Evolutionary conservation across 1,140 invertebrate species (phyloP), one percentile per base, ranked within the genome.

Genomic region (Eubasilissa regina): DNA sequence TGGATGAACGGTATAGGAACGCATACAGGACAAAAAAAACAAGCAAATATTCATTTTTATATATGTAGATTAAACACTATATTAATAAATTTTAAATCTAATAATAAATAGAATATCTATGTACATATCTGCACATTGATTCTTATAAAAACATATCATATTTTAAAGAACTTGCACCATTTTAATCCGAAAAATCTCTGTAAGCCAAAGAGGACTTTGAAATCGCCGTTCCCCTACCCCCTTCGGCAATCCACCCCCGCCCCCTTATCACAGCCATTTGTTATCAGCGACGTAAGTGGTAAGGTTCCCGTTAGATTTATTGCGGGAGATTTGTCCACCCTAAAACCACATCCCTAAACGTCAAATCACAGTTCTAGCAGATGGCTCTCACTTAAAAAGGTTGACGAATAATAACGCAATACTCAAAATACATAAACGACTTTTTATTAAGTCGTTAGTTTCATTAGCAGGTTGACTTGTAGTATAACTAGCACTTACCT

Each of bases 281-380:
- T 81, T 81, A 81, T 81, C 80, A 72, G 80, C 55, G 80, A 75
- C 80, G 72, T 75, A 81, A 81, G 80, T 81, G 76, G 80, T 81
- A 81, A 81, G 80, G 80, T 81, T 81, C 80, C 51, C 60, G 66
- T 81, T 81, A 81, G 76, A 81, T 81, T 81, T 81, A 81, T 81
- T 75, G 76, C 62, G n/a, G 68, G 68, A 81, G 75, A 78, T 81
- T 78, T 81, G 72, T 51, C 79, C 35, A 58, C 21, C 73, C 73
- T 70, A 45, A 47, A 70, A 70, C 66, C 60, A n/a, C 60, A 64
- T 13, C 60, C 60, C 60, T 51, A 35, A 21, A 8, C 21, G n/a
- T 58, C n/a, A 19, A 58, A 58, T 10, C 4, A 7, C 4, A 9
- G 12, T 9, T 58, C 17, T 11, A 58, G 55, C 13, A 15, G 21